Evolutionary conservation across 1,140 invertebrate species (phyloP), one percentile per base, ranked within the genome.

Genomic region (Drosophila rufa): DNA sequence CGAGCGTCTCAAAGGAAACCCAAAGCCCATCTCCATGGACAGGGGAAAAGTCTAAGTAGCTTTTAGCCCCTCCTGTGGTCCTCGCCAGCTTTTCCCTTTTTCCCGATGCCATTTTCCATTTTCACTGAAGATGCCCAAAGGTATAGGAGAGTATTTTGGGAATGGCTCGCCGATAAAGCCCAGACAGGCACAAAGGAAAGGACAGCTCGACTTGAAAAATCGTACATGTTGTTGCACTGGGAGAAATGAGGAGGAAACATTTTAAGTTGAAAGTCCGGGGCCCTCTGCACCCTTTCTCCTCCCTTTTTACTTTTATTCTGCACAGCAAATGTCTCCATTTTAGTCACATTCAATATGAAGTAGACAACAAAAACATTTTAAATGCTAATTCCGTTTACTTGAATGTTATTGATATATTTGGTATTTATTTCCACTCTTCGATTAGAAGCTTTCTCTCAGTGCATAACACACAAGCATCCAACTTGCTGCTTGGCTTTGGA

Each of bases 41-140:
- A 6, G 62, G 55, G 33, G 36, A 50, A 51, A 61, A 27, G 46
- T 42, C 61, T 66, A 66, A 57, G 66, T 55, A 70, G 66, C 60
- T 50, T 66, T 59, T 30, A 14, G 36, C 5, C 17, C 25, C 17
- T 42, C 38, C 30, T 45, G 22, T 14, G 61, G 25, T 59, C 38
- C 38, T 47, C 25, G 43, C 43, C 51, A 2, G 17, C 40, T 70
- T 25, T 25, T 33, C 6, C 48, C 33, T 3, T 22, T 48, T 42
- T 19, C 27, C 12, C 19, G 2, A 15, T 19, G 30, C 11, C 43
- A 22, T 48, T 48, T 69, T 38, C 45, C 64, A 48, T 69, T 70
- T 58, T 40, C 69, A 67, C 62, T 68, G 67, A 70, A 70, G 48
- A 70, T 68, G 67, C 67, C 67, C 67, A 46, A 68, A 70, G 62